Evolutionary conservation across 2,797 vertebrate genomes (phyloP).

Genomic region (Remorina albescens): DNA sequence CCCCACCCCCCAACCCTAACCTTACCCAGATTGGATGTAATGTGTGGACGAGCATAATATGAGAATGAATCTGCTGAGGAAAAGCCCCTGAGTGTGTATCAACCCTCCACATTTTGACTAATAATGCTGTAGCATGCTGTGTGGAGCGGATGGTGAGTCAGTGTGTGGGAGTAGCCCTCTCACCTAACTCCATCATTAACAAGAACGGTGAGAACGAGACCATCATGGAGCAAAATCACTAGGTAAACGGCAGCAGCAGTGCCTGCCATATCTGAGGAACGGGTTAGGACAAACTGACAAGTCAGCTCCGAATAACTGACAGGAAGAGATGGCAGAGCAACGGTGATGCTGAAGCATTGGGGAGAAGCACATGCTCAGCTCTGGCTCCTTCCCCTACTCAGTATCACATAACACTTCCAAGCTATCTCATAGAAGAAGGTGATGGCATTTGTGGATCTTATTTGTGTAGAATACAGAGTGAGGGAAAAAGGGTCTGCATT

Average conservation of each 20-base stretch:
- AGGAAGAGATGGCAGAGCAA: slow-evolving; percentile 56
- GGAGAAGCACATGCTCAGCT: slow-evolving; percentile 61
- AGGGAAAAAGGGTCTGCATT: slow-evolving; percentile 34
- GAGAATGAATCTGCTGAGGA: slow-evolving; percentile 49
- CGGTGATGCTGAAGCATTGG: slow-evolving; percentile 51
- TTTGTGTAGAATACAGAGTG: slow-evolving; percentile 57
- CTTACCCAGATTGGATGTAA: slow-evolving; percentile 25
- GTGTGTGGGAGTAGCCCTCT: slow-evolving; percentile 72
- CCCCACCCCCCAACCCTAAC: no score
- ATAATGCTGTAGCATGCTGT: slow-evolving; percentile 67
- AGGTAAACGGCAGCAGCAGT: slow-evolving; percentile 56
- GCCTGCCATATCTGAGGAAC: slow-evolving; percentile 62
- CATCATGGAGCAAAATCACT: slow-evolving; percentile 71
- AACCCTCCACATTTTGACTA: slow-evolving; percentile 63
- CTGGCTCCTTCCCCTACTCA: slow-evolving; percentile 46
- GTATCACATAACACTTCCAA: slow-evolving; percentile 29
- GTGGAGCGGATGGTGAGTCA: slow-evolving; percentile 68
- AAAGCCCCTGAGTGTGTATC: slow-evolving; percentile 39
- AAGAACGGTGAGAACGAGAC: slow-evolving; percentile 63
- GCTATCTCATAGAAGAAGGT: slow-evolving; percentile 29
- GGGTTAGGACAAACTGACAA: slow-evolving; percentile 48
- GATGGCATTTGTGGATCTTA: slow-evolving; percentile 63
- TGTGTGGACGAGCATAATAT: slow-evolving; percentile 47
- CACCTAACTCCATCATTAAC: slow-evolving; percentile 75
- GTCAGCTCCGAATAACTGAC: slow-evolving; percentile 77